Percentiles rank a stretch among this genome's conserved stretches.
phyloP scores from a whole-genome alignment of 2,113 vertebrate genomes.

The Euleptes europaea region DNA sequence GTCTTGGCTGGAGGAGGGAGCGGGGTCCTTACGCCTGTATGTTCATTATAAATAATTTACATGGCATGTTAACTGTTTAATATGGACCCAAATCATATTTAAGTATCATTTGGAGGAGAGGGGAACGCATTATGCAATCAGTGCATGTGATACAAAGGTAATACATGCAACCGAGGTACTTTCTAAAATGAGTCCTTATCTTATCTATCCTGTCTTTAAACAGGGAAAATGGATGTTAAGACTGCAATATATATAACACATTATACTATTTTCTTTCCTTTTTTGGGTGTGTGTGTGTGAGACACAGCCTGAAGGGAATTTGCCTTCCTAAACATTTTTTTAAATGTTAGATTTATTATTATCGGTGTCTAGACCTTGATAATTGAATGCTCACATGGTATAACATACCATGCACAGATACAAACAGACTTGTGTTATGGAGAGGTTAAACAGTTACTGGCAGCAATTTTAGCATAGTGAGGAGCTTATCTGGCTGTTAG shows the following conservation, averaged over 20 bases:
- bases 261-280: no score
- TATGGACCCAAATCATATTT: not conserved
- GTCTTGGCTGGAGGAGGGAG: no score
- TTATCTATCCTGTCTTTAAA: not conserved
- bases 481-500: conserved; percentile 50
- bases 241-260: not conserved
- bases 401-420: not conserved
- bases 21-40: no score
- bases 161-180: not conserved
- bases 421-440: conserved; percentile 8
- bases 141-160: not conserved
- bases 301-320: not conserved
- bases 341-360: not conserved
- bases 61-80: not conserved
- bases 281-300: no score
- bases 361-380: not conserved
- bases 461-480: conserved; percentile 23
- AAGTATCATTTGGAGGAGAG: not conserved
- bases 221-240: not conserved
- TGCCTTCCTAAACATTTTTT: not conserved
- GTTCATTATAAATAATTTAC: not conserved
- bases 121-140: not conserved
- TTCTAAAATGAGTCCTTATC: not conserved
- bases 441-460: conserved; percentile 11
- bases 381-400: not conserved